Base-by-base conservation (phyloP, 2,113 vertebrate species). In the Triplophysa rosa region DNA sequence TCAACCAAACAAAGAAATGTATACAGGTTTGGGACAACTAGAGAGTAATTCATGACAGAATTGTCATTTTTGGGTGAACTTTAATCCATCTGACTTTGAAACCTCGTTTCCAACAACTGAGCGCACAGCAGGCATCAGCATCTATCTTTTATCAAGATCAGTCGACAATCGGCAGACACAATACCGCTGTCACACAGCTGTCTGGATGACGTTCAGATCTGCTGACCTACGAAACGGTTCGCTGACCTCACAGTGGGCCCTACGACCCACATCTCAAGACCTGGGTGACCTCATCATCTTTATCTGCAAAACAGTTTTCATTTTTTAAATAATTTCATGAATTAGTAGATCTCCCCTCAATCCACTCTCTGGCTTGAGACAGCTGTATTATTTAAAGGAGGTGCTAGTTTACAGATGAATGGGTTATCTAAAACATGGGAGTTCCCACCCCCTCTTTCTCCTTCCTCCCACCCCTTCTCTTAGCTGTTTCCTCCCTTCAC, bases 401-500 rank as follows among this genome's bases (percentile, higher is more conserved):
- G 77, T 61, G 65, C 33, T 74, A 77, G 78, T 77, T 80, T 68
- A 69, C 37, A 76, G 21, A 77, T 77, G 37, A 81, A 69, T 78
- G 70, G 78, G 65, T 56, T 58, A 65, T 65, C 63, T 59, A 79
- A 74, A 68, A 56, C 45, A 23, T n/a, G 45, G 37, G 33, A 67
- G 74, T 72, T 83, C 79, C 76, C 84, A 62, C 82, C 82, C 62
- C 68, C 63, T 79, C 40, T n/a, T 49, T 54, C 63, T 78, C 54
- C 45, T 66, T 83, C 63, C 67, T 80, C 82, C 75, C 78, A 68
- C 79, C 72, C 67, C 77, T 81, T 45, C 23, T 69, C 65, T 79
- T 33, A 26, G 67, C 26, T 13, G 54, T 72, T 85, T 79, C 78
- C 79, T 79, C 71, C 71, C 69, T 47, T 75, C 70, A 59, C 66